phyloP scores from a whole-genome alignment of 1,140 invertebrate species.

The Campoletis sonorensis region DNA sequence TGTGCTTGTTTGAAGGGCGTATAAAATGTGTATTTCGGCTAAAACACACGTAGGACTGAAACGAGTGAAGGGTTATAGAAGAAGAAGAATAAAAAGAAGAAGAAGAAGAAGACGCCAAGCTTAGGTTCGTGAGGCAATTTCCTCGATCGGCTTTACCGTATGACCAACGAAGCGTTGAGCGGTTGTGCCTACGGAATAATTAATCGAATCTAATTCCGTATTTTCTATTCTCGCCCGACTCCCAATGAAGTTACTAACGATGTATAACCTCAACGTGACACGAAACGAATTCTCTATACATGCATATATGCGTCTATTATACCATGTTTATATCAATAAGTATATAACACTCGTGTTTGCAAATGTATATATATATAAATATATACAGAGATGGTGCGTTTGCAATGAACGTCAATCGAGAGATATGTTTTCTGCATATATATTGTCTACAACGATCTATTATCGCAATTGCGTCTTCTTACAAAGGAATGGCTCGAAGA shows the following conservation, averaged over 20 bases:
- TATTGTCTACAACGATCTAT: neutral
- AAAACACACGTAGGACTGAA: neutral
- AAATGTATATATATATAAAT: neutral
- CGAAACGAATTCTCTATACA: neutral
- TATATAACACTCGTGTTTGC: neutral
- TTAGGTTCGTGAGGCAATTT: constrained; percentile 9
- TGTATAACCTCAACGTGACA: constrained; percentile 16
- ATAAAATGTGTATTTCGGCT: neutral
- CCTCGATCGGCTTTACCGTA: constrained; percentile 30
- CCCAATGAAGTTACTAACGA: neutral
- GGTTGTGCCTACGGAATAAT: constrained; percentile 18
- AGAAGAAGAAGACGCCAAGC: neutral
- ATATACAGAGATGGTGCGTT: neutral
- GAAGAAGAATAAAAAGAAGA: too few relatives aligned
- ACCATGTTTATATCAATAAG: neutral
- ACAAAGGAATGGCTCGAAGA: neutral
- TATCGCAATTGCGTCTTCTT: neutral
- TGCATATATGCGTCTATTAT: neutral
- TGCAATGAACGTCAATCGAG: neutral
- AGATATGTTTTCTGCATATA: neutral
- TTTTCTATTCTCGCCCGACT: constrained; percentile 28
- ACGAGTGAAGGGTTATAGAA: neutral
- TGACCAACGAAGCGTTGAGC: constrained; percentile 12
- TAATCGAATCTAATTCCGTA: constrained; percentile 33
- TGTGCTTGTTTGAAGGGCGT: neutral